Conservation (phyloP, 2,888 invertebrate species). For the Chrysina gloriosa region DNA sequence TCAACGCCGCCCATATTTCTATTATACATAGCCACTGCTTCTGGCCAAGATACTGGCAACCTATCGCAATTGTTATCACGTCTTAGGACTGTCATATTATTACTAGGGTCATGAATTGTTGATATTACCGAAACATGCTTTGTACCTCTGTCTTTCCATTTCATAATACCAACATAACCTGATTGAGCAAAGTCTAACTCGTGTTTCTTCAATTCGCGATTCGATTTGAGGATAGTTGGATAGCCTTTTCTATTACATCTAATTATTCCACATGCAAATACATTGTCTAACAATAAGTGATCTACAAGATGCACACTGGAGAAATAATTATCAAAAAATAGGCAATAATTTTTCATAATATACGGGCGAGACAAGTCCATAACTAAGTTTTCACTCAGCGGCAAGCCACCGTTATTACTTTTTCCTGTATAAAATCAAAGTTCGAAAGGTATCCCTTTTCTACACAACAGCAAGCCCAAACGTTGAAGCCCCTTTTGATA, state of each 20-base stretch:
- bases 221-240: neutral
- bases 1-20: neutral
- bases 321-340: neutral
- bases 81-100: neutral
- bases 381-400: neutral
- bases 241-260: neutral
- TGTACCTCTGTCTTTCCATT: neutral
- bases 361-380: neutral
- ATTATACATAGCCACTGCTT: neutral
- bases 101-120: neutral
- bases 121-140: neutral
- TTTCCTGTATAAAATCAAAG: neutral
- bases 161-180: neutral
- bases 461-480: neutral
- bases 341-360: neutral
- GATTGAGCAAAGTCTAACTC: neutral
- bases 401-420: neutral
- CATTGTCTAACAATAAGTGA: neutral
- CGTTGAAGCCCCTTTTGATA: neutral
- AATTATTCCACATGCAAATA: neutral
- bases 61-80: neutral
- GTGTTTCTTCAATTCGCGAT: neutral
- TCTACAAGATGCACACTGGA: neutral
- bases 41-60: neutral
- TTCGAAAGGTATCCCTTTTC: neutral